Evolutionary conservation across 2,113 vertebrate genomes (phyloP).

Genomic region (Nycticorax nycticorax): DNA sequence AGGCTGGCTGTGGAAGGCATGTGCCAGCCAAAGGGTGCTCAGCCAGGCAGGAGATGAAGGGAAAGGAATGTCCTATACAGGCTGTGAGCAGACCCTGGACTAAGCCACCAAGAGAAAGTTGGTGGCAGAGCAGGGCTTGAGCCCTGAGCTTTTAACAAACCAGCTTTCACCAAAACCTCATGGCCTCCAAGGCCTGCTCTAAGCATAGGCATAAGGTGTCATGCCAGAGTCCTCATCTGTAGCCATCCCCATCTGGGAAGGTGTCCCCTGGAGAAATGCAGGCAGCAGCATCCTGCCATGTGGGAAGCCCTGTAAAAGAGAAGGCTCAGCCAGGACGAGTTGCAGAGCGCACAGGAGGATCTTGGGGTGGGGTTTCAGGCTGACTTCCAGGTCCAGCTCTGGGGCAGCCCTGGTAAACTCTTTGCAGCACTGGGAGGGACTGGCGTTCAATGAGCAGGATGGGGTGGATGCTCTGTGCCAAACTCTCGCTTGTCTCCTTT

Average conservation of each 20-base stretch:
- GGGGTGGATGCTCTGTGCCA: not conserved
- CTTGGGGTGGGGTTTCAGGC: not conserved
- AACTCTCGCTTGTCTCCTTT: constrained; percentile 20
- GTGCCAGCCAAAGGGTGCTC: not conserved
- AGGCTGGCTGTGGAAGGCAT: not conserved
- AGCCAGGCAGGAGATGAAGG: not conserved
- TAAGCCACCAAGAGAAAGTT: not conserved
- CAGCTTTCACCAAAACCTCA: not conserved
- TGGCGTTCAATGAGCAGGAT: not conserved
- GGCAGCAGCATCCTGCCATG: not conserved
- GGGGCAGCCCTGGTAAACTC: not conserved
- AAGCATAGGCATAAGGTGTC: not conserved
- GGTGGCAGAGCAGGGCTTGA: not conserved
- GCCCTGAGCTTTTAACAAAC: not conserved
- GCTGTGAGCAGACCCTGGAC: not conserved
- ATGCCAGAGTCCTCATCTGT: not conserved
- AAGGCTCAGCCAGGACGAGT: not conserved
- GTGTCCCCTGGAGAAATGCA: not conserved
- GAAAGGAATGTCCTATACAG: not conserved
- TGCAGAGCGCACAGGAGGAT: not conserved
- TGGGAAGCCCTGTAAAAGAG: not conserved
- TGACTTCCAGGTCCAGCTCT: not conserved
- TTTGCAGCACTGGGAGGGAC: constrained; percentile 2
- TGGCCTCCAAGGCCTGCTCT: not conserved
- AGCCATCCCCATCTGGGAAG: not conserved